Evolutionary conservation across 2,113 vertebrate genomes (phyloP), one percentile per base, ranked within the genome.

Genomic region (Todiramphus saurophagus): DNA sequence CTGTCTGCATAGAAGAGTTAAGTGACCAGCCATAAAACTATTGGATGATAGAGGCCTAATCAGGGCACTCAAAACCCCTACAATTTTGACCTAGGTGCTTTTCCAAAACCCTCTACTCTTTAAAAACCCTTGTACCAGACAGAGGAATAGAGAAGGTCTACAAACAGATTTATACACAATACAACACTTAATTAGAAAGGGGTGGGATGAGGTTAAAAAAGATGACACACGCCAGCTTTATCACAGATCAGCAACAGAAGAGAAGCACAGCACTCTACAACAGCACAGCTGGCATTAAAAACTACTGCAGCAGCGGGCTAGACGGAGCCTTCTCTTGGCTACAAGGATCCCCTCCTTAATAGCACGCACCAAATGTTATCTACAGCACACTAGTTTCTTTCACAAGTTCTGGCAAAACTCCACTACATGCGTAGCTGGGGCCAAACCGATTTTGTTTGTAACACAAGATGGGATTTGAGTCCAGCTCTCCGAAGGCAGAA

Each of bases 401-500:
- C 89, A 78, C 31, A 60, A 60, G 58, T 5, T 79, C 83, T 87
- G 83, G 41, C 56, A 76, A 50, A 93, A 82, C 21, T 92, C 77
- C 83, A 50, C 89, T 53, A 77, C 14, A 3, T 6, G 31, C 8
- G 63, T 15, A 59, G 70, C 83, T 82, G 86, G 37, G 95, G 66
- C 85, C 88, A 89, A 92, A 33, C 68, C 1, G 56, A 13, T 76
- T 82, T 43, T 28, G 53, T 89, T 73, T 88, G 87, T 77, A 94
- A 84, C 83, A 53, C 58, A 19, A 82, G 94, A 64, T 2, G 69
- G 92, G 88, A 86, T 83, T 86, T 20, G 90, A 87, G 95, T 66
- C 92, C 94, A 92, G 77, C 85, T 91, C 83, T 77, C 93, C 1
- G 30, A 94, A 94, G 95, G 93, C 87, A 91, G 91, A 96, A 94